These are phyloP conservation scores for Pachliopta kotzebuea DNA, from an alignment of 2,888 invertebrate genomes.

Conservation along the genomic window DNA sequence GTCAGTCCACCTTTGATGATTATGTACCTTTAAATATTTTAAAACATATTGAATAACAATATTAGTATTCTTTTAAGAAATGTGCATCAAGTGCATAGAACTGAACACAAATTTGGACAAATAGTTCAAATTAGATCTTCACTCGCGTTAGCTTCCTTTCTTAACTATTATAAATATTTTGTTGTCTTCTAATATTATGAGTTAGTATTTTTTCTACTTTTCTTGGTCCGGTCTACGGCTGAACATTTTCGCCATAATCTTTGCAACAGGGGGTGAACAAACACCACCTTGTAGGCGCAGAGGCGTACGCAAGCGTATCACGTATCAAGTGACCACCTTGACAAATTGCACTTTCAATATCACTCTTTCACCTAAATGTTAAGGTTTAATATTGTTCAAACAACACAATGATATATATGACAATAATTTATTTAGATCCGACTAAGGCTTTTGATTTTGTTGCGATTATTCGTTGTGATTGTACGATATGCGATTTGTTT, in stretches of 20 bases:
- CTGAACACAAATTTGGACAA: no score
- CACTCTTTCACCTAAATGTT: constrained; percentile 22
- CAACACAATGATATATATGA: neutral
- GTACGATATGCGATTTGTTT: no score
- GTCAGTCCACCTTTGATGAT: no score
- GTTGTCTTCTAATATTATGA: no score
- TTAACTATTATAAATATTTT: no score
- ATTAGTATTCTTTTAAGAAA: no score
- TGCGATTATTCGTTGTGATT: neutral
- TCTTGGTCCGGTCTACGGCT: neutral
- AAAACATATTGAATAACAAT: no score
- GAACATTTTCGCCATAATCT: constrained; percentile 5
- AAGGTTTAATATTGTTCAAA: constrained; percentile 22
- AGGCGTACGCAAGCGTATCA: constrained; percentile 64
- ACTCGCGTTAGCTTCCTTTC: no score
- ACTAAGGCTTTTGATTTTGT: constrained; percentile 6
- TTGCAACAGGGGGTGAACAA: constrained; percentile 55
- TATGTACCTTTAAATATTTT: no score
- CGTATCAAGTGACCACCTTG: constrained; percentile 45
- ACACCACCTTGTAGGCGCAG: constrained; percentile 58
- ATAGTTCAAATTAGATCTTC: no score
- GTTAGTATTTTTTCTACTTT: no score
- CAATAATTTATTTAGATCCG: constrained; percentile 15
- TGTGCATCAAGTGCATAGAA: no score
- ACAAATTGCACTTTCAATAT: constrained; percentile 24